Evolutionary conservation across 1,140 invertebrate genomes (phyloP).

Genomic region (Coelopa frigida): DNA sequence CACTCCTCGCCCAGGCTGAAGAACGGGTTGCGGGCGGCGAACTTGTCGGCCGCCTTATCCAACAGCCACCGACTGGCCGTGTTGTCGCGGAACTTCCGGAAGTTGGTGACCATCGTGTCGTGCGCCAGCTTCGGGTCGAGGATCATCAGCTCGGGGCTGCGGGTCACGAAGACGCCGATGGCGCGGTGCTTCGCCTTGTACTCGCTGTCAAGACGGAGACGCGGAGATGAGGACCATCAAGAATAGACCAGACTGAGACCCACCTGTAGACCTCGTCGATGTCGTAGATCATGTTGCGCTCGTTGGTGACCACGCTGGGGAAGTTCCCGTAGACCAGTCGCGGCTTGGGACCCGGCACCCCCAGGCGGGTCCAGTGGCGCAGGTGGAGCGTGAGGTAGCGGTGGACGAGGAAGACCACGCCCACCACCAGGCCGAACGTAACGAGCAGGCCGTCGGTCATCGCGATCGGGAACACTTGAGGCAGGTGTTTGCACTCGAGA

Average conservation of each 20-base stretch:
- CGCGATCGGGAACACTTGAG: no score
- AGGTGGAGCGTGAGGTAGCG: constrained; percentile 41
- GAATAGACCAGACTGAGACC: constrained; percentile 13
- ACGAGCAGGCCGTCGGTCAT: not conserved
- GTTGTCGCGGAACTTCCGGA: constrained; percentile 42
- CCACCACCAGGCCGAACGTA: not conserved
- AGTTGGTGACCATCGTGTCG: constrained; percentile 47
- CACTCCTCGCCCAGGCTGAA: constrained; percentile 45
- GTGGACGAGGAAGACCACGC: not conserved
- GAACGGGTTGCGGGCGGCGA: constrained; percentile 46
- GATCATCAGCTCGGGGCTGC: constrained; percentile 46
- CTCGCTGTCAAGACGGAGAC: constrained; percentile 24
- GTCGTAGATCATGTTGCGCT: constrained; percentile 28
- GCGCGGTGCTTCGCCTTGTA: constrained; percentile 30
- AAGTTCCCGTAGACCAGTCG: constrained; percentile 41
- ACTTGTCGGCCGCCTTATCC: no score
- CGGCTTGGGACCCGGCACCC: constrained; percentile 34
- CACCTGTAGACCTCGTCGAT: constrained; percentile 31
- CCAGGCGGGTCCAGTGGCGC: constrained; percentile 35
- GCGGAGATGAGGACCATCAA: no score
- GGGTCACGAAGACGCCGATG: constrained; percentile 46
- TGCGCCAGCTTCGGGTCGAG: constrained; percentile 49
- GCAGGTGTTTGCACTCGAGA: no score
- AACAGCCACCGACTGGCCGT: constrained; percentile 13
- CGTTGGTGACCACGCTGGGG: constrained; percentile 41